Percentiles rank a stretch among this genome's conserved stretches.
Conservation (phyloP, 2,113 vertebrate species). For the Malurus melanocephalus region DNA sequence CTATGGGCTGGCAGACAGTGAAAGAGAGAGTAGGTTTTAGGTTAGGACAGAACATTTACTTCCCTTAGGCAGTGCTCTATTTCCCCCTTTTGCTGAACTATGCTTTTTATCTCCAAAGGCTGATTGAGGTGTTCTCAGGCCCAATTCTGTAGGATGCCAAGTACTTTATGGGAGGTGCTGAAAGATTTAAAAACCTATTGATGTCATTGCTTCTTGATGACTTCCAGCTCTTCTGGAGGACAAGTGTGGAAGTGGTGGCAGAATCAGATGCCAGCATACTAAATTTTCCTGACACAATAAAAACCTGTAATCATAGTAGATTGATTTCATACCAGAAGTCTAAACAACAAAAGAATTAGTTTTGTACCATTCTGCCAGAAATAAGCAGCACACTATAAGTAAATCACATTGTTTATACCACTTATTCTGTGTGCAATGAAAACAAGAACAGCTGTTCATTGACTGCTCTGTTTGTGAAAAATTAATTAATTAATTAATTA, state of each 20-base stretch:
- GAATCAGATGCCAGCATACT: neutral
- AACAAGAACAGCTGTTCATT: conserved; percentile 41
- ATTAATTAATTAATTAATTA: neutral
- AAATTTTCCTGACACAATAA: conserved; percentile 41
- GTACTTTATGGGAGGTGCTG: neutral
- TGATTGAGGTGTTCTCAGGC: conserved; percentile 22
- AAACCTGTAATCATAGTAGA: conserved; percentile 34
- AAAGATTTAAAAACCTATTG: neutral
- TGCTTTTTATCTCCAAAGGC: conserved; percentile 31
- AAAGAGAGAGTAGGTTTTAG: neutral
- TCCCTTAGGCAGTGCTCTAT: neutral
- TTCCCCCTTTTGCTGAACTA: neutral
- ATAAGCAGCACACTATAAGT: conserved; percentile 32
- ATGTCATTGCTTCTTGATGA: neutral
- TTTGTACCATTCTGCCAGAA: conserved; percentile 56
- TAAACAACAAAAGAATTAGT: conserved; percentile 28
- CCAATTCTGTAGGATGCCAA: neutral
- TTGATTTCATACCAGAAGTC: conserved; percentile 37
- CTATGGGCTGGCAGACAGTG: neutral
- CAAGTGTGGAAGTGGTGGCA: neutral
- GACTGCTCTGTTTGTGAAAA: conserved; percentile 1
- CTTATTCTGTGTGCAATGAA: neutral
- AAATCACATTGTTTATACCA: conserved; percentile 22
- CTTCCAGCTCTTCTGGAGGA: neutral
- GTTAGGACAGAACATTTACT: neutral